phyloP scores from a whole-genome alignment of 2,888 invertebrate species.

The Eupsilia transversa region DNA sequence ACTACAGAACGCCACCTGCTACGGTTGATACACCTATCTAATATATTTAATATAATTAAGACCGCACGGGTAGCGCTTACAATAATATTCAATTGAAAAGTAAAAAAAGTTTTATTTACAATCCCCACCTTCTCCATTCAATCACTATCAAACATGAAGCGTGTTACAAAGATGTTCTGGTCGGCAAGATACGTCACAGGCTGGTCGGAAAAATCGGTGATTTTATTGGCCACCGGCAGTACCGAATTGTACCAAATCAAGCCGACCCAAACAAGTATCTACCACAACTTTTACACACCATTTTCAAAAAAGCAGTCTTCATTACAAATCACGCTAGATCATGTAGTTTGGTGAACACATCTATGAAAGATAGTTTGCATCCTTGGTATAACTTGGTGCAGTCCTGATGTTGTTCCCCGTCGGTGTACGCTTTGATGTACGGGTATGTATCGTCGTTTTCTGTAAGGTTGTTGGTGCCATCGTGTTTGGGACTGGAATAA shows the following conservation, averaged over 20 bases:
- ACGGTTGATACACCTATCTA: too few species aligned
- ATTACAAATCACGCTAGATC: conserved; percentile 36
- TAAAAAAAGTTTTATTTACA: too few species aligned
- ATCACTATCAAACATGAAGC: too few species aligned
- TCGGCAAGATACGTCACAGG: too few species aligned
- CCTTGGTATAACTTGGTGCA: conserved; percentile 79
- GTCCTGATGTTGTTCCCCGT: conserved; percentile 83
- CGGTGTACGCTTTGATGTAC: conserved; percentile 89
- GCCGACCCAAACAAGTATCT: neutral
- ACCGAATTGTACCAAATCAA: neutral
- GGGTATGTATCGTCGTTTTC: conserved; percentile 73
- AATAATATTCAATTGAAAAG: too few species aligned
- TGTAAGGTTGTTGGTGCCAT: conserved; percentile 65
- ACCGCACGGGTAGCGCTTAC: too few species aligned
- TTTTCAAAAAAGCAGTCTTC: neutral
- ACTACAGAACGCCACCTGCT: too few species aligned
- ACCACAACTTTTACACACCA: neutral
- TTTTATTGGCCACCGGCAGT: neutral
- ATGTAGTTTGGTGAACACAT: conserved; percentile 83
- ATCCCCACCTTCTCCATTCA: too few species aligned
- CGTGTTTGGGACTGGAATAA: conserved; percentile 83
- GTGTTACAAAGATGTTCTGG: too few species aligned
- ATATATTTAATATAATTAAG: too few species aligned
- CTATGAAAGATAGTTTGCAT: conserved; percentile 84
- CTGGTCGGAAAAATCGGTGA: neutral